phyloP scores from a whole-genome alignment of 2,888 invertebrate genomes.

The Deilephila porcellus region DNA sequence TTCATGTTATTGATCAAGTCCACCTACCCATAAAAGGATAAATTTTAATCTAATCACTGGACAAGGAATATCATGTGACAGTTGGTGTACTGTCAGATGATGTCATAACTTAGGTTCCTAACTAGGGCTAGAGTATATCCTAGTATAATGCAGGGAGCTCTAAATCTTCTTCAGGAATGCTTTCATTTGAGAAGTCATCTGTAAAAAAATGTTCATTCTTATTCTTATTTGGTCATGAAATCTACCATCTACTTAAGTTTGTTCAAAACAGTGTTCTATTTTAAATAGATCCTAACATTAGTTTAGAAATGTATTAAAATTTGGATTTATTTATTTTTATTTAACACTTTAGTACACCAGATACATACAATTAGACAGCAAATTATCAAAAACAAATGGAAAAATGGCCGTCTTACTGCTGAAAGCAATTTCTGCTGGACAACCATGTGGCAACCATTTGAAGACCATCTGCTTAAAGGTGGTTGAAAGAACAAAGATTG shows the following conservation, averaged over 20 bases:
- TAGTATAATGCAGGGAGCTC: conserved; percentile 67
- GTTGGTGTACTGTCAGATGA: conserved; percentile 1
- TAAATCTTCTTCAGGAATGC: conserved; percentile 64
- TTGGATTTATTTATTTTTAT: background rate
- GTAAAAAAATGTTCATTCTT: conserved; percentile 45
- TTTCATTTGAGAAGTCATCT: conserved; percentile 74
- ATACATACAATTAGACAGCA: too few relatives aligned
- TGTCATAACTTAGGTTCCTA: background rate
- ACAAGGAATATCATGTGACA: background rate
- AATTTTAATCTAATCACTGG: conserved; percentile 11
- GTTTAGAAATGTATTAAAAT: too few relatives aligned
- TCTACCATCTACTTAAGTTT: too few relatives aligned
- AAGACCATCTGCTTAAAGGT: too few relatives aligned
- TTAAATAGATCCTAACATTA: too few relatives aligned
- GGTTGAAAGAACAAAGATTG: too few relatives aligned
- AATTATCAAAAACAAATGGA: too few relatives aligned
- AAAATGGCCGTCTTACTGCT: too few relatives aligned
- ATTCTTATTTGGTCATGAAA: background rate
- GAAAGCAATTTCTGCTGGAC: too few relatives aligned
- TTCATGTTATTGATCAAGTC: background rate
- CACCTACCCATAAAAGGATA: background rate
- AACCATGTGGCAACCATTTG: too few relatives aligned
- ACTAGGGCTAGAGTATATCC: conserved; percentile 24
- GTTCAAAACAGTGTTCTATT: too few relatives aligned
- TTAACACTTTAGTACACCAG: too few relatives aligned